A percentile compares a stretch with the other conserved stretches of the same genome.
Evolutionary conservation across 2,113 vertebrate species (phyloP).

Genomic region (Microcebus murinus): DNA sequence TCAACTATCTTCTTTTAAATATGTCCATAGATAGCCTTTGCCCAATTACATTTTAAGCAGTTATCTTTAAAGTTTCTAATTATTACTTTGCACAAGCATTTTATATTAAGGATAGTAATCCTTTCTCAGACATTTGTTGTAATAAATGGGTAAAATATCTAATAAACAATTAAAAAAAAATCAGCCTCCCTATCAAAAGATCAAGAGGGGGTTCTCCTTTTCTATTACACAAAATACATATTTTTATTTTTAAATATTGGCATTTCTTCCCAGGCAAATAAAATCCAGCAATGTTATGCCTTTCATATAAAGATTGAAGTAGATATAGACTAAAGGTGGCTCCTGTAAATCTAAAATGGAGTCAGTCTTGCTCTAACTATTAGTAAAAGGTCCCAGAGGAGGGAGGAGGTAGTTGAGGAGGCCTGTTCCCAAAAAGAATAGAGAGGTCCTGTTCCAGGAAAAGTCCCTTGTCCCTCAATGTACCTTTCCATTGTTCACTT

Average conservation of each 20-base stretch:
- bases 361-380: no score
- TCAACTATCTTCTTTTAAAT: constrained; percentile 26
- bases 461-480: no score
- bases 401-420: no score
- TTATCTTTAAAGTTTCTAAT: constrained; percentile 26
- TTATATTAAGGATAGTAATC: background rate
- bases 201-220: background rate
- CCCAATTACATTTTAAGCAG: background rate
- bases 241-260: background rate
- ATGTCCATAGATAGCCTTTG: background rate
- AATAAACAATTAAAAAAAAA: background rate
- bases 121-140: background rate
- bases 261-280: background rate
- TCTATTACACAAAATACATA: background rate
- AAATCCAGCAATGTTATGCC: background rate
- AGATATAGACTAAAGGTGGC: no score
- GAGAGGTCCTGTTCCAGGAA: no score
- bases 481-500: no score
- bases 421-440: no score
- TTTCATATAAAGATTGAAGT: background rate
- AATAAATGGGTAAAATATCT: background rate
- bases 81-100: background rate
- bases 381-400: no score
- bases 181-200: constrained; percentile 14
- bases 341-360: no score